Evolutionary conservation across 2,888 invertebrate species (phyloP).

Genomic region (Trilocha varians): DNA sequence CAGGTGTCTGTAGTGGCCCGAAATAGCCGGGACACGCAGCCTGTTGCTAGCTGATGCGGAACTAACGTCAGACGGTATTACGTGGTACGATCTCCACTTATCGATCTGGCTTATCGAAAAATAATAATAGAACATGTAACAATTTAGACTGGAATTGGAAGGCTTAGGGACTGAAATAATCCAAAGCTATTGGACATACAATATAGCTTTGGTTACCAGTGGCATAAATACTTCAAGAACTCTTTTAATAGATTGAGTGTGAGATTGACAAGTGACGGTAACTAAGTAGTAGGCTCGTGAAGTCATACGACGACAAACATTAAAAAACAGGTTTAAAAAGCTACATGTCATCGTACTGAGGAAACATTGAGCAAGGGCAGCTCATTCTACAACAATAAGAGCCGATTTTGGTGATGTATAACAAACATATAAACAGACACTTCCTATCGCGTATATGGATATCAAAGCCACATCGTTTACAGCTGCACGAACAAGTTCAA

Average conservation of each 20-base stretch:
- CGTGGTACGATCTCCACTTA: background rate
- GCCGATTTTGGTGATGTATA: background rate
- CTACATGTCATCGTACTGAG: no score
- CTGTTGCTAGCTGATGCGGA: slow-evolving; percentile 24
- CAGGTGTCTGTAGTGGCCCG: slow-evolving; percentile 11
- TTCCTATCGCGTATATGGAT: background rate
- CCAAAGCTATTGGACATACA: no score
- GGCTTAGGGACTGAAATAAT: no score
- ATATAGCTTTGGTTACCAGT: no score
- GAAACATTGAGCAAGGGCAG: slow-evolving; percentile 2
- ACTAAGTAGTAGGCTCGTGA: no score
- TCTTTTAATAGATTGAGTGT: no score
- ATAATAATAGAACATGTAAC: no score
- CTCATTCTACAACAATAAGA: background rate
- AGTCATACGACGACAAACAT: no score
- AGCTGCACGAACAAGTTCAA: slow-evolving; percentile 5
- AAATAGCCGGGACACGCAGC: slow-evolving; percentile 23
- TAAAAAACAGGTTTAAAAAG: no score
- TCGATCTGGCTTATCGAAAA: background rate
- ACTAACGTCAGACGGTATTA: slow-evolving; percentile 8
- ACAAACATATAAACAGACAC: background rate
- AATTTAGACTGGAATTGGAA: no score
- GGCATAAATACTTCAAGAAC: no score
- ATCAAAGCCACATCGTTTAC: background rate
- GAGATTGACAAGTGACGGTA: no score